phyloP scores from a whole-genome alignment of 2,888 invertebrate species.

The Idaea biselata region DNA sequence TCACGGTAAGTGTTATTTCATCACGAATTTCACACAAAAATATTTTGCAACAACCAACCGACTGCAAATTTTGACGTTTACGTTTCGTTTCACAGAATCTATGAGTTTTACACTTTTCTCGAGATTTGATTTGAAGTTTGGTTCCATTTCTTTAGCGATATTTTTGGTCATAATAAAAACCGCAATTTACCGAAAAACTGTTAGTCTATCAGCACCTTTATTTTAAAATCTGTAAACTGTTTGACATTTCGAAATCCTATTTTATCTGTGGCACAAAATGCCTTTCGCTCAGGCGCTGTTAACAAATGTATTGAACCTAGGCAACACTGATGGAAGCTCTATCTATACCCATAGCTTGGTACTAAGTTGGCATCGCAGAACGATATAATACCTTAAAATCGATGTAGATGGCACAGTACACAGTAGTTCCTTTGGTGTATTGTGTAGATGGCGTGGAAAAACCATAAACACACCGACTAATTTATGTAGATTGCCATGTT shows the following conservation, averaged over 20 bases:
- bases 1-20: conserved; percentile 42
- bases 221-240: neutral
- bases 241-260: neutral
- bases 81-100: conserved; percentile 10
- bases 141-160: neutral
- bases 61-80: conserved; percentile 21
- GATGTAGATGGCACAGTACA: too few species aligned
- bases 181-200: neutral
- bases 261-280: neutral
- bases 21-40: conserved; percentile 39
- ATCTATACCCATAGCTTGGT: too few species aligned
- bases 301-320: too few species aligned
- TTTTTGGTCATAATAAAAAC: neutral
- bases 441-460: too few species aligned
- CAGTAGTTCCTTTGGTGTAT: too few species aligned
- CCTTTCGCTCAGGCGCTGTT: too few species aligned
- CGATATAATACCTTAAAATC: too few species aligned
- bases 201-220: neutral
- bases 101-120: neutral
- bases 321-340: too few species aligned
- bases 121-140: neutral
- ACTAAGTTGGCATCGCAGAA: too few species aligned
- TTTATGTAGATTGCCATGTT: too few species aligned
- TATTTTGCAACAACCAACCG: conserved; percentile 20
- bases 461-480: too few species aligned